Evolutionary conservation across 2,888 invertebrate species (phyloP).

Genomic region (Yponomeuta cagnagella): DNA sequence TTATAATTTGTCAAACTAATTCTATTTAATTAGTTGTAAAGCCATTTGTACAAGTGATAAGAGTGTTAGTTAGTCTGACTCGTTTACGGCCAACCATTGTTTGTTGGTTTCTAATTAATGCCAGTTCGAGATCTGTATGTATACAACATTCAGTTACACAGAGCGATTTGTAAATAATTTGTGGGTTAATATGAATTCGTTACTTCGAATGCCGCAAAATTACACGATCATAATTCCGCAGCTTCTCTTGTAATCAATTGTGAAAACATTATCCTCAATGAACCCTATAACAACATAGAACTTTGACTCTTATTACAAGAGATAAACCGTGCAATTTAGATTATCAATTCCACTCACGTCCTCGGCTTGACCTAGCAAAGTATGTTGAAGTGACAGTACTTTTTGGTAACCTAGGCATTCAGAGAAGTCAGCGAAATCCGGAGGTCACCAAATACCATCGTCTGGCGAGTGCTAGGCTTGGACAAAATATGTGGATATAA

Average conservation of each 20-base stretch:
- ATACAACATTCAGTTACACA: too few relatives aligned
- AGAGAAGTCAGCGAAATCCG: not conserved
- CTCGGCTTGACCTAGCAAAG: not conserved
- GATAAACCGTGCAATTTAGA: not conserved
- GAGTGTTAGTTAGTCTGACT: too few relatives aligned
- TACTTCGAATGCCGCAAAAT: not conserved
- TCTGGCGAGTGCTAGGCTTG: too few relatives aligned
- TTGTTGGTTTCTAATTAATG: too few relatives aligned
- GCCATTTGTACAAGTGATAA: too few relatives aligned
- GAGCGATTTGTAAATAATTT: too few relatives aligned
- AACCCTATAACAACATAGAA: not conserved
- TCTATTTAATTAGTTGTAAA: too few relatives aligned
- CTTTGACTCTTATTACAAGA: conserved; percentile 1
- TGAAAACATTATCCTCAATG: not conserved
- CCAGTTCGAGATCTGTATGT: too few relatives aligned
- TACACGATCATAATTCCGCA: not conserved
- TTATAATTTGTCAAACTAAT: too few relatives aligned
- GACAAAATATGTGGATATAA: too few relatives aligned
- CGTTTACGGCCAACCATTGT: too few relatives aligned
- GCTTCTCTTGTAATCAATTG: not conserved
- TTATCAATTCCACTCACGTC: not conserved
- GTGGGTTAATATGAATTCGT: too few relatives aligned
- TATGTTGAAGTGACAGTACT: not conserved
- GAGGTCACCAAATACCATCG: not conserved
- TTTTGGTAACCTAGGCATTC: not conserved